These are phyloP conservation scores for Meteorus colon DNA, from an alignment of 2,888 invertebrate species.

Conservation along the genomic window DNA sequence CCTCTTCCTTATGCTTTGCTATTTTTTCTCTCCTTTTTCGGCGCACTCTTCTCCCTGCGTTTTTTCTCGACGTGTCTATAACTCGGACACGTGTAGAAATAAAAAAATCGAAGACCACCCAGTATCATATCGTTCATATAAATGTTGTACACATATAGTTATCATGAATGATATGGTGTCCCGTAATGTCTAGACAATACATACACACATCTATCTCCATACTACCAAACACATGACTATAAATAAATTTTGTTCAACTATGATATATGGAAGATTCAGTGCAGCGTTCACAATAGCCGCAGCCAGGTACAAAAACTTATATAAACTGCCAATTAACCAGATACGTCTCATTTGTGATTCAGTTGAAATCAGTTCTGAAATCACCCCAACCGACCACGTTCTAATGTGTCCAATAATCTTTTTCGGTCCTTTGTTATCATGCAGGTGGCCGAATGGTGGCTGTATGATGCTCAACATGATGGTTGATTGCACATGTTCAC, in stretches of 20 bases:
- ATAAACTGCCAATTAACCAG: slow-evolving; percentile 71
- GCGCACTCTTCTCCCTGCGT: not conserved
- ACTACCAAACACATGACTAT: too few species aligned
- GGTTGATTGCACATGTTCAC: not conserved
- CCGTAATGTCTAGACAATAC: not conserved
- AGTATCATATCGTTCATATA: not conserved
- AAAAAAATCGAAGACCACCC: slow-evolving; percentile 35
- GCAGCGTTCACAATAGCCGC: not conserved
- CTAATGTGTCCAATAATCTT: slow-evolving; percentile 28
- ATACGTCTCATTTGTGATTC: slow-evolving; percentile 64
- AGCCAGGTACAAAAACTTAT: not conserved
- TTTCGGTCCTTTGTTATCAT: slow-evolving; percentile 33
- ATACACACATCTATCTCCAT: not conserved
- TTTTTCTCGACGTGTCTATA: slow-evolving; percentile 32
- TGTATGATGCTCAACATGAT: slow-evolving; percentile 24
- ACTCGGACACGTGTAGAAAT: slow-evolving; percentile 37
- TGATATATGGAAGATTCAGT: not conserved
- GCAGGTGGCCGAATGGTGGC: slow-evolving; percentile 16
- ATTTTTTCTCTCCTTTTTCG: not conserved
- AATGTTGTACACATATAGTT: not conserved
- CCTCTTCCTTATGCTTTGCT: not conserved
- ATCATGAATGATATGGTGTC: not conserved
- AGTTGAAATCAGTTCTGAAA: slow-evolving; percentile 68
- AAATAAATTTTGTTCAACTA: too few species aligned
- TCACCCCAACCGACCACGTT: slow-evolving; percentile 33